These are phyloP conservation scores for Crocuta crocuta DNA, from an alignment of 2,113 vertebrate species.

Conservation along the genomic window DNA sequence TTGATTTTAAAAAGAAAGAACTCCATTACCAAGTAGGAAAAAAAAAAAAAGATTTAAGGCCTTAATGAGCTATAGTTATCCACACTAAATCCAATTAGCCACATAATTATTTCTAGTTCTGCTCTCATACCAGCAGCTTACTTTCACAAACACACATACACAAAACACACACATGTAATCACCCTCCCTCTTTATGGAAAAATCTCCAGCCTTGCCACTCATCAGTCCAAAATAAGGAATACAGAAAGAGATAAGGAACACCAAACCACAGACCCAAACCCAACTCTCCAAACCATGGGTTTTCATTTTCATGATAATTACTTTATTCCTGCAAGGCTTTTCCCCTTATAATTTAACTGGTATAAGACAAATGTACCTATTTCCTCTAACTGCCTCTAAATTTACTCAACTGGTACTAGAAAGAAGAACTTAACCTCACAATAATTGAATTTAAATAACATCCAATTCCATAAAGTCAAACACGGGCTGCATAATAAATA, in stretches of 20 bases:
- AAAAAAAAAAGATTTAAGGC: conserved; percentile 44
- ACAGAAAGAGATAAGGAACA: conserved; percentile 18
- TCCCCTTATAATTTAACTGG: conserved; percentile 82
- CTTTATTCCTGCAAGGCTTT: conserved; percentile 74
- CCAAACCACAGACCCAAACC: neutral
- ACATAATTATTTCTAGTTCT: conserved; percentile 65
- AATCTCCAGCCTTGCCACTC: conserved; percentile 71
- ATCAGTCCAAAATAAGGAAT: conserved; percentile 43
- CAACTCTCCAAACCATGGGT: conserved; percentile 30
- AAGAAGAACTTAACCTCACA: conserved; percentile 79
- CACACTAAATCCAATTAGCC: conserved; percentile 70
- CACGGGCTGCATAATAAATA: conserved; percentile 76
- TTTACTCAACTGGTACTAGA: conserved; percentile 77
- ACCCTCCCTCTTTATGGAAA: conserved; percentile 41
- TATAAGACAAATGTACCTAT: conserved; percentile 83
- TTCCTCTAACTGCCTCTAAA: conserved; percentile 82
- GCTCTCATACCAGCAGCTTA: conserved; percentile 16
- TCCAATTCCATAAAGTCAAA: conserved; percentile 71
- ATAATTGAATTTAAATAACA: conserved; percentile 83
- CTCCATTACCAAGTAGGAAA: conserved; percentile 45
- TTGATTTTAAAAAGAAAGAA: conserved; percentile 54
- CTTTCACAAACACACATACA: neutral
- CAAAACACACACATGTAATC: neutral
- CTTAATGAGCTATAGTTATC: conserved; percentile 71
- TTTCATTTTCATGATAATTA: conserved; percentile 79